These are phyloP conservation scores for Tetramorium simillimum DNA, from an alignment of 1,140 invertebrate genomes.

Conservation along the genomic window DNA sequence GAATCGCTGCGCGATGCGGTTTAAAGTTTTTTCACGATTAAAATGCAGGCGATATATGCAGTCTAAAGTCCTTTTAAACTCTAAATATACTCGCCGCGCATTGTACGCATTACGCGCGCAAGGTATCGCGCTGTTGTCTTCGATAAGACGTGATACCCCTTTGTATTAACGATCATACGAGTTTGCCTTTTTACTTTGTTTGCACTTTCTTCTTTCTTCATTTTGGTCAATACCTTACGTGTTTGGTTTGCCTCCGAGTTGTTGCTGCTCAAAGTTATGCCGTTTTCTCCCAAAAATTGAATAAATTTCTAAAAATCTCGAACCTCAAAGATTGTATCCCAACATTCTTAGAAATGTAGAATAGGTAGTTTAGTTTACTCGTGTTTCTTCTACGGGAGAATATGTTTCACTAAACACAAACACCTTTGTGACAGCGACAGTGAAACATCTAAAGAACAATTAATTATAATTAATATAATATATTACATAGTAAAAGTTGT, in stretches of 20 bases:
- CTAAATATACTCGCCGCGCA: not conserved
- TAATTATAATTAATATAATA: too few relatives aligned
- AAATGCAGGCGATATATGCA: not conserved
- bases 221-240: not conserved
- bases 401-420: too few relatives aligned
- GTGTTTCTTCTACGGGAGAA: not conserved
- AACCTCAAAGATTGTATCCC: not conserved
- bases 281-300: not conserved
- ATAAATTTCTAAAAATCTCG: not conserved
- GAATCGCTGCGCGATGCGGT: constrained; percentile 45
- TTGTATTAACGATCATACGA: constrained; percentile 20
- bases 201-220: not conserved
- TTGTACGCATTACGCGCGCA: not conserved
- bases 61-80: constrained; percentile 49
- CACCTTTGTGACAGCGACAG: too few relatives aligned
- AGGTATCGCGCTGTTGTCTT: constrained; percentile 4
- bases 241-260: not conserved
- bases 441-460: too few relatives aligned
- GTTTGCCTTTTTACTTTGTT: not conserved
- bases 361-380: not conserved
- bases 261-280: too few relatives aligned
- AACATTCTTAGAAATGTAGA: not conserved
- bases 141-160: constrained; percentile 26
- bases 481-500: too few relatives aligned
- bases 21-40: constrained; percentile 11